Base-by-base conservation (phyloP, 1,140 invertebrate species). In the Agrilus planipennis region DNA sequence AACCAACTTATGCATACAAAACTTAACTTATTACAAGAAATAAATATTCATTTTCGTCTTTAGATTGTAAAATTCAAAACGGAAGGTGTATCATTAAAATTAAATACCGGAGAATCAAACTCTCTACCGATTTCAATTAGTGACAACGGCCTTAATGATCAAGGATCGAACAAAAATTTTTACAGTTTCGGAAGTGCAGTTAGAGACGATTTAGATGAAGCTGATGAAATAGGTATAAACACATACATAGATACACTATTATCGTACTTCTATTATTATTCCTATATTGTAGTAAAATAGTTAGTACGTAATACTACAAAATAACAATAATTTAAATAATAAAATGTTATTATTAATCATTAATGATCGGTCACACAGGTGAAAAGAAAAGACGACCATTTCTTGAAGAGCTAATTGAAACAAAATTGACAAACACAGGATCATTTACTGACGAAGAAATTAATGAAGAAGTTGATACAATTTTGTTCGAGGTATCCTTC, bases 351-450 rank as follows among this genome's bases (percentile, higher is more conserved):
- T n/a, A n/a, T n/a, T n/a, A n/a, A n/a, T n/a, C n/a, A n/a, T n/a
- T n/a, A n/a, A n/a, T n/a, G n/a, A n/a, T n/a, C n/a, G n/a, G n/a
- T n/a, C n/a, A n/a, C n/a, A n/a, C n/a, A 25, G 23, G 23, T 17
- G 38, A 40, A 19, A 40, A 40, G 18, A 40, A 40, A 31, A 27
- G 38, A n/a, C 16, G 29, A 17, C 27, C 38, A 4, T 40, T 40
- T 27, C 52, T 81, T 21, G 78, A 81, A 58, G 60, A 76, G 31
- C 51, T 82, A 15, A 53, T 82, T 5, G 64, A 73, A 51, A 60
- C 67, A 25, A 61, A 62, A 10, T 19, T 43, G 15, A 53, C 62
- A 20, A 23, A 45, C n/a, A 53, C 62, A 14, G 53, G 57, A 7
- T 49, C 51, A 6, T 38, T 40, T n/a, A 67, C 66, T 1, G 62